These are phyloP conservation scores for Drosophila arawakana DNA, from an alignment of 1,140 invertebrate species.

Conservation along the genomic window DNA sequence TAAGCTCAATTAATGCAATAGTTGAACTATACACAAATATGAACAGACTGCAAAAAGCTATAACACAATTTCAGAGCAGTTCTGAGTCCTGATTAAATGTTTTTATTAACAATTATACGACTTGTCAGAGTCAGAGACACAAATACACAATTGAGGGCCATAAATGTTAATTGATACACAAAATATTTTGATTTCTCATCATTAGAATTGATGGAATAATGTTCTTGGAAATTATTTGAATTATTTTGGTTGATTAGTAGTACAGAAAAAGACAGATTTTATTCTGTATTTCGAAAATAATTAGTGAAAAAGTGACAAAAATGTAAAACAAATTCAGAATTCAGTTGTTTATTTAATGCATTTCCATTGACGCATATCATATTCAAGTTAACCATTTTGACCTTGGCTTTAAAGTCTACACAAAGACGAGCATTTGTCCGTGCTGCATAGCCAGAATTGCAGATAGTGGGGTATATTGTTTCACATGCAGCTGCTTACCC, in stretches of 20 bases:
- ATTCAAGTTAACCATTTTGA: conserved; percentile 20
- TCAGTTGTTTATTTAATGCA: conserved; percentile 6
- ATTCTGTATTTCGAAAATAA: too few species aligned
- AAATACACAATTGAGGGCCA: conserved; percentile 17
- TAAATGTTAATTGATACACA: conserved; percentile 36
- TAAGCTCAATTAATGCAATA: conserved; percentile 48
- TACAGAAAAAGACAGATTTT: too few species aligned
- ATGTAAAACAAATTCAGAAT: background rate
- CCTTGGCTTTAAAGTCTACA: conserved; percentile 14
- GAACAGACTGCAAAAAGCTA: conserved; percentile 18
- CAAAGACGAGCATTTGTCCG: background rate
- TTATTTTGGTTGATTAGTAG: background rate
- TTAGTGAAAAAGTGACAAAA: too few species aligned
- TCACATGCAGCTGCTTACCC: conserved; percentile 9
- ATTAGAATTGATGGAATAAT: conserved; percentile 6
- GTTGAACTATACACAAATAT: conserved; percentile 3
- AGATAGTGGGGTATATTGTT: conserved; percentile 7
- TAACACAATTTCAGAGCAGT: background rate
- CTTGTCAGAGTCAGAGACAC: too few species aligned
- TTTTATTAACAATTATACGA: conserved; percentile 20
- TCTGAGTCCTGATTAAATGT: conserved; percentile 12
- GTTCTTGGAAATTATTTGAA: background rate
- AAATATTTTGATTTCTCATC: conserved; percentile 45
- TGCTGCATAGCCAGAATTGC: background rate
- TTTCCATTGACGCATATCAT: conserved; percentile 2